These are phyloP conservation scores for Embidobia sp. DNA, from an alignment of 2,888 invertebrate species.

Conservation along the genomic window DNA sequence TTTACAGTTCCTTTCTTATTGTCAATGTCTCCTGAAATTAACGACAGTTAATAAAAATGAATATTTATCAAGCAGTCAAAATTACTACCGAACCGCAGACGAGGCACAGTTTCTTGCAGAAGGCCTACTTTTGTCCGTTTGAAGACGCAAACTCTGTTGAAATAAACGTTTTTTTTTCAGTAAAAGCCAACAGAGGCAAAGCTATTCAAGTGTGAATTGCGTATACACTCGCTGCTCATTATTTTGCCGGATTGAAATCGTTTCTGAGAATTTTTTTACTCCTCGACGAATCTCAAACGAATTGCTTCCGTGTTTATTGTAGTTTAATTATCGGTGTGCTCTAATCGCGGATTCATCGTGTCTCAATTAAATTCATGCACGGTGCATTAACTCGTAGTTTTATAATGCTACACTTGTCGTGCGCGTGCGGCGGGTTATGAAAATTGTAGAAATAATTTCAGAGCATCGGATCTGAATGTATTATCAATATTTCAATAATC, in stretches of 20 bases:
- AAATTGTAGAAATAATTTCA: constrained; percentile 17
- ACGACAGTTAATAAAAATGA: constrained; percentile 4
- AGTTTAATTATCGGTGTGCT: neutral
- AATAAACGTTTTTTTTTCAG: no score
- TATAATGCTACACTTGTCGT: neutral
- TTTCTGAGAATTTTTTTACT: neutral
- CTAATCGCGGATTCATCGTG: neutral
- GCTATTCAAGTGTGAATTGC: neutral
- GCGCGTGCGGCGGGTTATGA: neutral
- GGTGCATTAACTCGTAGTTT: neutral
- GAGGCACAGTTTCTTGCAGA: no score
- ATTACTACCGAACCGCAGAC: no score
- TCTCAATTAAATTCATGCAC: neutral
- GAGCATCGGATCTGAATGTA: constrained; percentile 18
- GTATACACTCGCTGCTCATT: neutral
- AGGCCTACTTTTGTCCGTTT: no score
- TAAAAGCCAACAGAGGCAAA: no score
- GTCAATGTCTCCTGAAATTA: no score
- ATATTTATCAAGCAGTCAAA: neutral
- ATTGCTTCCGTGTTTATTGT: neutral
- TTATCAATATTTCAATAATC: constrained; percentile 40
- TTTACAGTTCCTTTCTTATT: constrained; percentile 13
- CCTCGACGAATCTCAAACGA: neutral
- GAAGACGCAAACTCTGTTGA: no score
- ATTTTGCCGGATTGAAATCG: neutral